A percentile compares a stretch with the other conserved stretches of the same genome.
These are phyloP conservation scores for Drosophila seclusa DNA, from an alignment of 2,888 invertebrate genomes.

Conservation along the genomic window DNA sequence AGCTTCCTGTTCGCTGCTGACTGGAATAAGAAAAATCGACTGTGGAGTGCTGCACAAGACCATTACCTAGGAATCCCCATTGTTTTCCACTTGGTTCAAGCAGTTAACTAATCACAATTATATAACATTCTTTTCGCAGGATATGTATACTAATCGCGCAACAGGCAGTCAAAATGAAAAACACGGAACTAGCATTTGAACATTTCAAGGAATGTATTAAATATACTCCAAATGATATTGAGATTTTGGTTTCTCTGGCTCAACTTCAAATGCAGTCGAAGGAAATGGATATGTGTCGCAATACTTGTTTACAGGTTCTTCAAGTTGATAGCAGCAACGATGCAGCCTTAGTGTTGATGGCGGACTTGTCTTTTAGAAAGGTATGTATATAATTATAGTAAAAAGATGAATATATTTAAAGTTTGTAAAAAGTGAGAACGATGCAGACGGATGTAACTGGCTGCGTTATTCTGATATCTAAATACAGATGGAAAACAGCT, in stretches of 20 bases:
- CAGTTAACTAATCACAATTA: neutral
- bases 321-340: slow-evolving; percentile 95
- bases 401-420: neutral
- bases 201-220: slow-evolving; percentile 94
- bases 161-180: slow-evolving; percentile 88
- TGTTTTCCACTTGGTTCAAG: neutral
- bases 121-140: slow-evolving; percentile 55
- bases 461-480: neutral
- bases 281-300: slow-evolving; percentile 94
- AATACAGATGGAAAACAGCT: neutral
- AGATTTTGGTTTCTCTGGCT: slow-evolving; percentile 90
- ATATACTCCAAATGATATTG: slow-evolving; percentile 91
- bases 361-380: slow-evolving; percentile 96
- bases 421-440: neutral
- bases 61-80: neutral
- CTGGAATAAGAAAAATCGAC: neutral
- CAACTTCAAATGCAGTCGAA: slow-evolving; percentile 94
- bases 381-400: slow-evolving; percentile 79
- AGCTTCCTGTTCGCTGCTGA: neutral
- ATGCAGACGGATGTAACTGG: neutral
- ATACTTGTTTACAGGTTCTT: slow-evolving; percentile 92
- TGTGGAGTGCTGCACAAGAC: neutral
- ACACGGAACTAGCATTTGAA: slow-evolving; percentile 91
- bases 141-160: slow-evolving; percentile 91
- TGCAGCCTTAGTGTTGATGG: slow-evolving; percentile 97